Conservation (phyloP, 2,888 invertebrate species). For the Pseudococcus jackbeardsleyi region DNA sequence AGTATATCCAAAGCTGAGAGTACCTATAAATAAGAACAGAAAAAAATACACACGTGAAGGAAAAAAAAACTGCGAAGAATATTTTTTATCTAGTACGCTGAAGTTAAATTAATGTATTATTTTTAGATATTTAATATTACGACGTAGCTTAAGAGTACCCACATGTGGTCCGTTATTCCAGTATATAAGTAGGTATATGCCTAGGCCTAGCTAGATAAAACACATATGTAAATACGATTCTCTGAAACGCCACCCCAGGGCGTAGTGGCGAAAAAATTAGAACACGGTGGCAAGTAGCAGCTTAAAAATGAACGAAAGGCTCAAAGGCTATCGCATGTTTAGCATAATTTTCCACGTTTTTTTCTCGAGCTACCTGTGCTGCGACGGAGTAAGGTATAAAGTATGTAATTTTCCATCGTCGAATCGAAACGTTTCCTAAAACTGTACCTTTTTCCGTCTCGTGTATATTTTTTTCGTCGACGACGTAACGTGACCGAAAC, state of each 20-base stretch:
- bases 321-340: conserved; percentile 22
- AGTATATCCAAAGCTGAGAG: conserved; percentile 97
- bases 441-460: too few species aligned
- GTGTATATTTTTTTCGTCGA: too few species aligned
- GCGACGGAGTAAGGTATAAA: background rate
- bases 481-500: too few species aligned
- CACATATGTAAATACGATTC: background rate
- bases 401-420: too few species aligned
- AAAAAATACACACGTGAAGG: conserved; percentile 60
- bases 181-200: background rate
- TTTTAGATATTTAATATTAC: conserved; percentile 7
- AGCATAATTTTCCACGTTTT: background rate
- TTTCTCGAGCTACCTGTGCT: background rate
- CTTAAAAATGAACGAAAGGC: conserved; percentile 3
- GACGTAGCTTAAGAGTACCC: background rate
- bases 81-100: too few species aligned
- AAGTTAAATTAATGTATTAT: background rate
- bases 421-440: too few species aligned
- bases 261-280: background rate
- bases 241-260: background rate
- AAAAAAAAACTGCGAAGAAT: too few species aligned
- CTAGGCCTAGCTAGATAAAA: background rate
- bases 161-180: conserved; percentile 3
- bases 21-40: conserved; percentile 80
- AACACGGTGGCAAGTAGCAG: background rate